Base-by-base conservation (phyloP, 2,888 invertebrate species). In the Lithodes maja region DNA sequence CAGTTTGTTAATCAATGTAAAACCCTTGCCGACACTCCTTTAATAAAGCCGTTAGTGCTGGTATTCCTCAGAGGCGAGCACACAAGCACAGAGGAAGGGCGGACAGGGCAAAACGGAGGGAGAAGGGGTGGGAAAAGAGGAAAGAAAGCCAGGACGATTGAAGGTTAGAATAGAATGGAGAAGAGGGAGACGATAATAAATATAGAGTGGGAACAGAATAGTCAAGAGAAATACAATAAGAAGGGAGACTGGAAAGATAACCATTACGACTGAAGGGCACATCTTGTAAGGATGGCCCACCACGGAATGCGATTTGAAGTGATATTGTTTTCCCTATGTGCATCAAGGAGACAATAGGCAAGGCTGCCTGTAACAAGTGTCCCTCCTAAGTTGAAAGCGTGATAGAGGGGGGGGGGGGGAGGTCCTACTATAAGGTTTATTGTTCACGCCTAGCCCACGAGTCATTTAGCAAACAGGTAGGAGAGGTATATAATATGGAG, bases 51-150 rank as follows among this genome's bases (percentile, higher is more conserved):
- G 5, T 3, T 7, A 71, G 71, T 71, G n/a, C 2, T n/a, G 2
- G n/a, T 71, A 71, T 71, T 71, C 71, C 71, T 71, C 71, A n/a
- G 71, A 71, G 71, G 71, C 71, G n/a, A n/a, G 71, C 71, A 71
- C 2, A n/a, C n/a, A 77, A 3, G 49, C 3, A 49, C 9, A 50
- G 49, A 78, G 78, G 9, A 49, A 5, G 5, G 49, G 78, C 52
- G 78, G 74, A 74, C 55, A 3, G 55, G 3, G 3, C 3, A 9
- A 9, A 3, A 55, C 3, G 55, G 3, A 74, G 7, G 74, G 17
- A 78, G 49, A 49, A n/a, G 78, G 50, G 78, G 78, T 49, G n/a
- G 49, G 78, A 12, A 78, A 9, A 7, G 5, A 52, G 78, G 50
- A 3, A 78, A 9, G 78, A 1, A 78, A 50, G 1, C 15, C 0